phyloP scores from a whole-genome alignment of 2,797 vertebrate genomes.

The Picus viridis region DNA sequence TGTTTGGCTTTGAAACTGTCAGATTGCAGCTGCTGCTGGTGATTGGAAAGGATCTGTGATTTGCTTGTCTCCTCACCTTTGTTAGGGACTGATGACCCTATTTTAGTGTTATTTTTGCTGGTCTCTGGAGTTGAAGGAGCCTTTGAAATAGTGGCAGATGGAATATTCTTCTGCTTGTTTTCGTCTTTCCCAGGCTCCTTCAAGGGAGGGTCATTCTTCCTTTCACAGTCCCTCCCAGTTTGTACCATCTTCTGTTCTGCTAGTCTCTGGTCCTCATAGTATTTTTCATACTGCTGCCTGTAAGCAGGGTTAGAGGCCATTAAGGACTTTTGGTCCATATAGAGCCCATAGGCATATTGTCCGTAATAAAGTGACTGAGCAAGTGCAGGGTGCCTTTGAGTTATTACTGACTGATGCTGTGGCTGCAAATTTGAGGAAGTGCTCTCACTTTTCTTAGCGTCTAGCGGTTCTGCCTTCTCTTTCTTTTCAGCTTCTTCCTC shows the following conservation, averaged over 20 bases:
- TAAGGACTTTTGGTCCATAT: constrained; percentile 96
- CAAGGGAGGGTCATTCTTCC: constrained; percentile 77
- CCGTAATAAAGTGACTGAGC: constrained; percentile 98
- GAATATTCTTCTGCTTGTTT: constrained; percentile 84
- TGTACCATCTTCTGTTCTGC: constrained; percentile 88
- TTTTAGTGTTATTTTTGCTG: constrained; percentile 89
- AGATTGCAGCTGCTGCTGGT: constrained; percentile 85
- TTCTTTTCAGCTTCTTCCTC: constrained; percentile 86
- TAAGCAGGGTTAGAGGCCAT: constrained; percentile 88
- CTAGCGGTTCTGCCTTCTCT: constrained; percentile 80
- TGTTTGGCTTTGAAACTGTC: constrained; percentile 86
- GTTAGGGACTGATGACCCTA: constrained; percentile 81
- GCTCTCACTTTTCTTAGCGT: constrained; percentile 81
- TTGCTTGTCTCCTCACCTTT: constrained; percentile 90
- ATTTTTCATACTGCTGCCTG: constrained; percentile 87
- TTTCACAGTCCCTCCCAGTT: constrained; percentile 81
- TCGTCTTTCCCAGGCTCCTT: constrained; percentile 88
- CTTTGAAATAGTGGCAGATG: constrained; percentile 88
- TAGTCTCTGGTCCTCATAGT: constrained; percentile 90
- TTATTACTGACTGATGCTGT: constrained; percentile 95
- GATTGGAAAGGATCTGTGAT: constrained; percentile 85
- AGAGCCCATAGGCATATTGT: constrained; percentile 95
- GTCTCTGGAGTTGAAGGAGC: constrained; percentile 85
- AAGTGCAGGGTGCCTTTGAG: constrained; percentile 94
- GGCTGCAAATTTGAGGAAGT: constrained; percentile 82